Evolutionary conservation across 2,797 vertebrate genomes (phyloP), one percentile per base, ranked within the genome.

Genomic region (Alosa sapidissima): DNA sequence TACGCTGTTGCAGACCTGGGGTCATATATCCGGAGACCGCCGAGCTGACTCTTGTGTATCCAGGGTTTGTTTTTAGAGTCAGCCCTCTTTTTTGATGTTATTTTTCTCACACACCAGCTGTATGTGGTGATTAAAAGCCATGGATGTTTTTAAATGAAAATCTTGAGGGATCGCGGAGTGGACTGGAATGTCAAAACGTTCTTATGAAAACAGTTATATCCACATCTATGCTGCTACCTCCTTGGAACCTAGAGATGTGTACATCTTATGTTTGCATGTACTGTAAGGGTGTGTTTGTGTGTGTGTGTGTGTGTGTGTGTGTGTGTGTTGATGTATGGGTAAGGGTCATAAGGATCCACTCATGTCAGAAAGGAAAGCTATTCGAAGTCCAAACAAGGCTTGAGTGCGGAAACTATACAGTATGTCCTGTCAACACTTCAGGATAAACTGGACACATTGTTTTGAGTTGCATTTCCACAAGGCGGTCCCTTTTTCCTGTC

Each of bases 381-480:
- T 41, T 47, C 45, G 36, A 47, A 9, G 72, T 21, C 72, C 72
- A 78, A 45, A 78, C 72, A 47, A 1, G 41, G 72, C 36, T 41
- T 16, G 4, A 78, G 72, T 45, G 16, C 72, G 72, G 72, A 78
- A 78, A 78, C 72, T 41, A 78, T 78, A 78, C 41, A 78, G 5
- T 47, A 21, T 21, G 41, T 78, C 72, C 72, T 21, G 41, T 78
- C 72, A 78, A 78, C 41, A 81, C 72, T 62, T 85, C 75, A 85
- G 60, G 84, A 86, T 83, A 52, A 41, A 85, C 48, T 28, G 85
- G 51, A 68, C 52, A 60, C 72, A 58, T 48, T 87, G 72, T 84
- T 84, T 84, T 81, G 41, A 49, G n/a, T 62, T 49, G 16, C 45
- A 47, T 49, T 85, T 85, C 84, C 84, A 81, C 41, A 45, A 62